phyloP scores from a whole-genome alignment of 2,797 vertebrate genomes.

The Betta splendens region DNA sequence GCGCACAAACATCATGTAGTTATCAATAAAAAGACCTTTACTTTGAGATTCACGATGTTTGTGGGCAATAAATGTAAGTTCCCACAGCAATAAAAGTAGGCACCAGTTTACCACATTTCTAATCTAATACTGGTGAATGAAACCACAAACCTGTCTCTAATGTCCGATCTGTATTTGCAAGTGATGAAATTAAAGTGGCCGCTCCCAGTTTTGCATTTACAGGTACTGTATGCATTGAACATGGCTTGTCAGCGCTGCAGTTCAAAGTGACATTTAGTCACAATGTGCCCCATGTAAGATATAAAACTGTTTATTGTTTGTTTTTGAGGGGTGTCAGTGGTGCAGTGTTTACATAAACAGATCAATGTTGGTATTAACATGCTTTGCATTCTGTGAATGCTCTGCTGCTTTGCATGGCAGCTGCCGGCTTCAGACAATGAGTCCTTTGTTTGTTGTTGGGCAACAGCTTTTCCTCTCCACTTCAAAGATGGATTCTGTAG shows the following conservation, averaged over 20 bases:
- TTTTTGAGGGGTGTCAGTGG: conserved; percentile 38
- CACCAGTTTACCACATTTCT: background rate
- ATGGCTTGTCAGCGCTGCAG: background rate
- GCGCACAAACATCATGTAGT: conserved; percentile 17
- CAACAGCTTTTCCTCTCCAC: conserved; percentile 71
- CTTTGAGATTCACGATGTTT: conserved; percentile 6
- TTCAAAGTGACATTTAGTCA: background rate
- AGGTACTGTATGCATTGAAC: background rate
- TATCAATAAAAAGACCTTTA: conserved; percentile 3
- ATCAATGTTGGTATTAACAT: conserved; percentile 61
- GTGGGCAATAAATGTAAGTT: conserved; percentile 3
- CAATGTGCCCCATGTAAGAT: background rate
- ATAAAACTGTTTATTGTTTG: conserved; percentile 19
- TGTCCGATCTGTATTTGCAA: conserved; percentile 3
- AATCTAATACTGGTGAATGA: conserved; percentile 6
- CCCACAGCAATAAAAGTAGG: conserved; percentile 1
- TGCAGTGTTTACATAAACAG: conserved; percentile 56
- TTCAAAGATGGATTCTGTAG: conserved; percentile 70
- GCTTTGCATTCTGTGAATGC: conserved; percentile 78
- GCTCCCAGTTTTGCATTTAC: background rate
- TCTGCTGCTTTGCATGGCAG: conserved; percentile 72
- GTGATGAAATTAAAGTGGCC: background rate
- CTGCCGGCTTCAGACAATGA: conserved; percentile 68
- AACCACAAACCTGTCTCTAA: background rate
- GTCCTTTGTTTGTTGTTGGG: conserved; percentile 77